A percentile compares a stretch with the other conserved stretches of the same genome.
These are phyloP conservation scores for Temnothorax curvispinosus DNA, from an alignment of 1,140 invertebrate species.

Conservation along the genomic window DNA sequence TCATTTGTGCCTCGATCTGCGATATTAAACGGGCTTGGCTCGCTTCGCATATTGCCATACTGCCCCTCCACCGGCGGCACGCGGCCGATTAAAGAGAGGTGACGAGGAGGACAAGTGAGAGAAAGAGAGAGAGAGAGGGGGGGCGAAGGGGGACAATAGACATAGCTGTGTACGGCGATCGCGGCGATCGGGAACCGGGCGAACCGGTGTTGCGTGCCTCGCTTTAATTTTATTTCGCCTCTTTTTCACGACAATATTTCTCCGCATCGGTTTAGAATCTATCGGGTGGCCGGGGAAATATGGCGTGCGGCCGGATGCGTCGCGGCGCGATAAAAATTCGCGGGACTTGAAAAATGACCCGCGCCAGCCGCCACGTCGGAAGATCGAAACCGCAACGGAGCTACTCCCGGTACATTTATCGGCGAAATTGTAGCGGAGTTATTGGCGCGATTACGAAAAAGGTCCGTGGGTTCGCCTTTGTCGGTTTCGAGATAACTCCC, in stretches of 20 bases:
- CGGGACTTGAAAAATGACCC: constrained; percentile 71
- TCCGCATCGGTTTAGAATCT: constrained; percentile 63
- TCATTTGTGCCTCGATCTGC: constrained; percentile 80
- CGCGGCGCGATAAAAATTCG: constrained; percentile 71
- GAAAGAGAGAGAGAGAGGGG: not conserved
- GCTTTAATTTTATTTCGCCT: constrained; percentile 54
- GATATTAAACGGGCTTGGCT: constrained; percentile 79
- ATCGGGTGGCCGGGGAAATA: constrained; percentile 68
- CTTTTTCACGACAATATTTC: constrained; percentile 63
- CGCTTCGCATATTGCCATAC: constrained; percentile 73
- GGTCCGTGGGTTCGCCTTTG: constrained; percentile 9
- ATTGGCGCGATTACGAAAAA: constrained; percentile 47
- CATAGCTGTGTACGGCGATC: constrained; percentile 23
- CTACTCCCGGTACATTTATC: constrained; percentile 25
- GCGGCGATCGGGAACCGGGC: constrained; percentile 66
- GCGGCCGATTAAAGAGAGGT: constrained; percentile 71
- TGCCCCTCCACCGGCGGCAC: constrained; percentile 64
- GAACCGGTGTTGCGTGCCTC: constrained; percentile 28
- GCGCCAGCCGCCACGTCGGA: constrained; percentile 26
- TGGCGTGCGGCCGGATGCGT: constrained; percentile 65
- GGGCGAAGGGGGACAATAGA: constrained; percentile 42
- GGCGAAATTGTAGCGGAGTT: constrained; percentile 52
- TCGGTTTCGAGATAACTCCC: constrained; percentile 30
- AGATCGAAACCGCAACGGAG: constrained; percentile 47
- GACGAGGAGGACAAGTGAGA: constrained; percentile 11